Evolutionary conservation across 2,888 invertebrate genomes (phyloP), one percentile per base, ranked within the genome.

Genomic region (Ariolimax columbianus): DNA sequence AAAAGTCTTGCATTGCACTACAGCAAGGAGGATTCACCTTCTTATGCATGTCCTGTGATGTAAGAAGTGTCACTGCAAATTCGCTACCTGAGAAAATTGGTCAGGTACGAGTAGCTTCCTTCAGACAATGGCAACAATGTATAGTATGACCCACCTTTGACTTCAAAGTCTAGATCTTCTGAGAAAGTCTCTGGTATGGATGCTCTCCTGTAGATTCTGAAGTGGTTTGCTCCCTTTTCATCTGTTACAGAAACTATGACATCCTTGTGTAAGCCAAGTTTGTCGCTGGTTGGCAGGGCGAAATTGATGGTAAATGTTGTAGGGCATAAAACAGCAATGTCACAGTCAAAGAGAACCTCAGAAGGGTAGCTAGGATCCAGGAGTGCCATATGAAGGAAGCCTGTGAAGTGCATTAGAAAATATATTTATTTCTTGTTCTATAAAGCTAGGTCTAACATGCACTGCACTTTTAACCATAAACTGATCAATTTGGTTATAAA

Each of bases 241-340:
- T 92, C 92, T 36, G 85, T 87, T 6, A 91, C 86, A 68, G 83
- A 86, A 23, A 91, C 85, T 63, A 90, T 88, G 40, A 91, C 86
- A 77, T 91, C 90, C 66, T 91, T 90, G 70, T 90, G 89, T 43
- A 90, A 83, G 38, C 86, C 83, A 26, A 87, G 86, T 19, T 87
- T 82, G 82, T 92, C 93, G 0, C 90, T 91, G 26, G 91, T 92
- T 14, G 93, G 92, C 51, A 93, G 84, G 47, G 88, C 87, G 85
- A 93, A 92, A 79, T 84, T 87, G 38, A 93, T 63, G 77, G 86
- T 85, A 88, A 93, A 93, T 40, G 81, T 83, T 51, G 84, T 86
- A 6, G 93, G 93, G 87, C 93, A 93, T 78, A 90, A 89, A 55
- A 93, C 89, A 11, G 90, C 91, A 3, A 92, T 87, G 80, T 92